phyloP scores from a whole-genome alignment of 2,113 vertebrate species.

The Atherinomorus stipes region DNA sequence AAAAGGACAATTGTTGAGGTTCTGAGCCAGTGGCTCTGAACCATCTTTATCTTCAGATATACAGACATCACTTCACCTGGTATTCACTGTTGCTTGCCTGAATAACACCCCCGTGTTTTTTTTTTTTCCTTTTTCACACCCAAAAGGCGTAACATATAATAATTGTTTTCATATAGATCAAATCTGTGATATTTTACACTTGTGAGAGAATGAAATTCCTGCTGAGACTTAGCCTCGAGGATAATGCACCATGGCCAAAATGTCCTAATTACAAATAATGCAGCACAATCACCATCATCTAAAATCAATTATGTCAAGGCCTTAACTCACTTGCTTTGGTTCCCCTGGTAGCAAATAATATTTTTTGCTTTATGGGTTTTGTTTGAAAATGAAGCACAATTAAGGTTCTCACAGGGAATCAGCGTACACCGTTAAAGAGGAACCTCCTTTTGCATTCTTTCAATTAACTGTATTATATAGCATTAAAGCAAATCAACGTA shows the following conservation, averaged over 20 bases:
- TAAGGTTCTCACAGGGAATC: conserved; percentile 46
- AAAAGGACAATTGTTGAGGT: conserved; percentile 60
- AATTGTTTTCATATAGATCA: conserved; percentile 54
- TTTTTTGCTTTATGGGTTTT: conserved; percentile 46
- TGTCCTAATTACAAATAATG: conserved; percentile 62
- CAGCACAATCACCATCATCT: conserved; percentile 50
- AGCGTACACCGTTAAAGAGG: conserved; percentile 41
- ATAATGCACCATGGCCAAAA: conserved; percentile 38
- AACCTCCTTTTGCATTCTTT: conserved; percentile 48
- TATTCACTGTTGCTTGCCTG: conserved; percentile 31
- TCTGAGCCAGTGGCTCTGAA: conserved; percentile 57
- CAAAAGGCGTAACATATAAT: conserved; percentile 41
- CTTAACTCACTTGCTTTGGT: conserved; percentile 52
- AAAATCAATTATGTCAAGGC: conserved; percentile 59
- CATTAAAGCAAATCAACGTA: conserved; percentile 8
- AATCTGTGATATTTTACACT: conserved; percentile 48
- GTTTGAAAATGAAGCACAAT: conserved; percentile 54
- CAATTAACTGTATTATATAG: conserved; percentile 22
- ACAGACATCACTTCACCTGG: conserved; percentile 64
- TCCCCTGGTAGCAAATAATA: conserved; percentile 47
- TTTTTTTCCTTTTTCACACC: conserved; percentile 36
- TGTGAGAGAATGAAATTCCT: conserved; percentile 50
- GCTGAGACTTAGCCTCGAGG: conserved; percentile 30
- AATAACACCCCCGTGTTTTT: conserved; percentile 34
- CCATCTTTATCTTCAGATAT: conserved; percentile 56